These are phyloP conservation scores for Pilophorus perplexus DNA, from an alignment of 2,888 invertebrate genomes.

Conservation along the genomic window DNA sequence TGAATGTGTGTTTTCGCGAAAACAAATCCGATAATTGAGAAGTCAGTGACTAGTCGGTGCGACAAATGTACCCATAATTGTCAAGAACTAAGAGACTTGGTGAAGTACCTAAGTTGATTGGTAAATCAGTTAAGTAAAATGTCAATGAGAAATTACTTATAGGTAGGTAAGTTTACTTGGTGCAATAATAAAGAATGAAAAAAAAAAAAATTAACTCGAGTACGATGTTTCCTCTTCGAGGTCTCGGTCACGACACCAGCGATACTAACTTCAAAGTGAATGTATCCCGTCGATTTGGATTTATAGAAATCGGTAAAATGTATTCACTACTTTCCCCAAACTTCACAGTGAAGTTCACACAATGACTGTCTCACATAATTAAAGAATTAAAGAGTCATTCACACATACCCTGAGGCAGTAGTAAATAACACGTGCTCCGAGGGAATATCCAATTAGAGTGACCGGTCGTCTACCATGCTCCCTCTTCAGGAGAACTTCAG, in stretches of 20 bases:
- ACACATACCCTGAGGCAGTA: constrained; percentile 58
- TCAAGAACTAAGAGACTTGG: no score
- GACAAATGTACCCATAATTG: no score
- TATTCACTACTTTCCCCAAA: not conserved
- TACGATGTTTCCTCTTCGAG: not conserved
- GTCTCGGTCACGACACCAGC: constrained; percentile 5
- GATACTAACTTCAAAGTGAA: no score
- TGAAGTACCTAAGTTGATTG: no score
- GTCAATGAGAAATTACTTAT: no score
- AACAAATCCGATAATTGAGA: no score
- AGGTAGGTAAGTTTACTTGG: no score
- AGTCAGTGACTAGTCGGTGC: no score
- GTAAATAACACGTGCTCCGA: constrained; percentile 67
- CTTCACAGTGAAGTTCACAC: not conserved
- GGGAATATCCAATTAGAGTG: constrained; percentile 63
- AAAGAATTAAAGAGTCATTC: not conserved
- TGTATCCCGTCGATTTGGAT: not conserved
- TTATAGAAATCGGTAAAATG: not conserved
- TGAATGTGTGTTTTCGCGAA: no score
- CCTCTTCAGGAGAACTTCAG: constrained; percentile 61
- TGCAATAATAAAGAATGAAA: no score
- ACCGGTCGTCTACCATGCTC: constrained; percentile 65
- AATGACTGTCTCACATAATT: not conserved
- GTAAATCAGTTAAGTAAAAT: no score
- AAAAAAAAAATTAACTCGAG: no score